A percentile compares a stretch with the other conserved stretches of the same genome.
These are phyloP conservation scores for Psylliodes chrysocephalus DNA, from an alignment of 2,888 invertebrate genomes.

Conservation along the genomic window DNA sequence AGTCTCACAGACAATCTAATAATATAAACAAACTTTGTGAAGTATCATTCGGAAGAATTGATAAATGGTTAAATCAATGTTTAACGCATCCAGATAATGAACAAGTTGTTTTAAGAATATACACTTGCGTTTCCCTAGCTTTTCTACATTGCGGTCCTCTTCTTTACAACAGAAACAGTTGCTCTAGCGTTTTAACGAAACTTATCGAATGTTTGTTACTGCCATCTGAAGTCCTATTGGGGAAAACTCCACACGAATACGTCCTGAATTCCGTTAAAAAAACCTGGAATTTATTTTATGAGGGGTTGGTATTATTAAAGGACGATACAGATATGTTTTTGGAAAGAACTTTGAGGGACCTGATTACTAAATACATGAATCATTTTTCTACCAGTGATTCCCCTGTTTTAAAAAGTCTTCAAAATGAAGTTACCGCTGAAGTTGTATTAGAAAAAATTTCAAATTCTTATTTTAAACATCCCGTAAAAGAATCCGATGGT, in stretches of 20 bases:
- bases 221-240: conserved; percentile 65
- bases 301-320: conserved; percentile 66
- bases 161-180: conserved; percentile 57
- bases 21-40: conserved; percentile 54
- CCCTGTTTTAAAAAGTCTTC: conserved; percentile 55
- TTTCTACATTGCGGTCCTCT: conserved; percentile 56
- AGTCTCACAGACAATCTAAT: conserved; percentile 37
- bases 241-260: conserved; percentile 61
- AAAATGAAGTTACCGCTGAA: conserved; percentile 48
- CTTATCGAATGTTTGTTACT: conserved; percentile 66
- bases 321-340: conserved; percentile 65
- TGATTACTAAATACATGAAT: conserved; percentile 62
- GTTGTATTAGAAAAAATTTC: conserved; percentile 58
- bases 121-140: conserved; percentile 54
- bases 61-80: conserved; percentile 52
- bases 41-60: conserved; percentile 55
- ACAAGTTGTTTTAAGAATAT: conserved; percentile 54
- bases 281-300: conserved; percentile 67
- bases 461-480: conserved; percentile 55
- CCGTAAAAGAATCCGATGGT: conserved; percentile 55
- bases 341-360: conserved; percentile 64
- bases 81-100: conserved; percentile 54
- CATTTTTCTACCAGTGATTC: conserved; percentile 55
- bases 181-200: conserved; percentile 65
- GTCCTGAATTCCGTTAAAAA: conserved; percentile 65